Conservation (phyloP, 2,797 vertebrate genomes). For the Cossypha niveicapilla region DNA sequence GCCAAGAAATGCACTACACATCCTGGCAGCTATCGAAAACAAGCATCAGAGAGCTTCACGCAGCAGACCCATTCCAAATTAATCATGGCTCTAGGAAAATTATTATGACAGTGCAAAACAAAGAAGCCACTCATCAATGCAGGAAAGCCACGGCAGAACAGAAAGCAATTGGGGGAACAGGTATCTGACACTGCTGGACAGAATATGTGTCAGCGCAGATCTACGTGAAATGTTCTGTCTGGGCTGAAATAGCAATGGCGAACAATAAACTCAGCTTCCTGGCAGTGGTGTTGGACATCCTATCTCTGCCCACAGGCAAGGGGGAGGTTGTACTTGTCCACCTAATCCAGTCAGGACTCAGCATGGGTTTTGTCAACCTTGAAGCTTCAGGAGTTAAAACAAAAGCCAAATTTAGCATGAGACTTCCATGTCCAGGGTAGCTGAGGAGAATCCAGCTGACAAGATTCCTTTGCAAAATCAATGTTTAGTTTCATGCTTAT, state of each 20-base stretch:
- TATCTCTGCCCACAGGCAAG: accelerated
- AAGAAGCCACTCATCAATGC: background rate
- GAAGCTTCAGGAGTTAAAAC: background rate
- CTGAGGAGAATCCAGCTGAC: background rate
- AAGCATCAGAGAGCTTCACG: background rate
- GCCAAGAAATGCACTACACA: accelerated
- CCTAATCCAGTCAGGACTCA: background rate
- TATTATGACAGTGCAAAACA: background rate
- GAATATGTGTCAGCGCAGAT: background rate
- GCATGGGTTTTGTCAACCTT: accelerated
- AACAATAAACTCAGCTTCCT: background rate
- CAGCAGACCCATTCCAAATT: background rate
- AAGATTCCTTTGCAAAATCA: background rate
- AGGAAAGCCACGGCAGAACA: background rate
- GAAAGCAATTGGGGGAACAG: accelerated
- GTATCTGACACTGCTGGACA: accelerated
- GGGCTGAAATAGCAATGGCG: background rate
- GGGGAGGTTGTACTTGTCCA: accelerated
- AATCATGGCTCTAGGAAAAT: background rate
- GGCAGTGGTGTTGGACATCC: accelerated
- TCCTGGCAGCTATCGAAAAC: background rate
- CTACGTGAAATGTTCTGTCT: background rate
- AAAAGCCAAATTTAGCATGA: background rate
- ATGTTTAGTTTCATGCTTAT: background rate
- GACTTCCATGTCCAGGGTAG: background rate